A percentile compares a stretch with the other conserved stretches of the same genome.
Conservation (phyloP, 2,888 invertebrate species). For the Chaitophorus viminalis region DNA sequence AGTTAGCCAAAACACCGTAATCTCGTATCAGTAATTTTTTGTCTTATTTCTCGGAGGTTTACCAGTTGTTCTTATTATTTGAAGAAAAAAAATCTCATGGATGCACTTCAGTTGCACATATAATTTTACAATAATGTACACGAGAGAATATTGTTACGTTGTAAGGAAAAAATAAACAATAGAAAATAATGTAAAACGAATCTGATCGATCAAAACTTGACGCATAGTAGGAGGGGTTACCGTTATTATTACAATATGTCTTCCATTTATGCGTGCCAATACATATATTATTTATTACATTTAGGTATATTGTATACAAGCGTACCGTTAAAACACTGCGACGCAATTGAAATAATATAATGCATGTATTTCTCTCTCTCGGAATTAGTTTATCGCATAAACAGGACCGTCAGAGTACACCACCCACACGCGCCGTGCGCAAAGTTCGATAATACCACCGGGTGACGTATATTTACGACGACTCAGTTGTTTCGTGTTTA, state of each 20-base stretch:
- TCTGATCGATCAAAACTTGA: background rate
- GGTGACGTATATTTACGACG: background rate
- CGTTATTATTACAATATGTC: background rate
- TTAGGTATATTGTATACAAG: background rate
- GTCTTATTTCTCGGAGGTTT: too few relatives aligned
- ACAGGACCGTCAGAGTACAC: background rate
- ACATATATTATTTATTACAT: background rate
- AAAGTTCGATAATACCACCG: conserved; percentile 3
- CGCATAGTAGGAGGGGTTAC: background rate
- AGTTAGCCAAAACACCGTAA: too few relatives aligned
- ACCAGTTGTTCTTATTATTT: too few relatives aligned
- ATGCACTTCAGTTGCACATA: too few relatives aligned
- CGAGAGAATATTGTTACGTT: background rate
- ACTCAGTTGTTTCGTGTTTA: background rate
- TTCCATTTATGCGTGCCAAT: too few relatives aligned
- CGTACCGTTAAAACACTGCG: background rate
- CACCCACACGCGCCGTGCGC: background rate
- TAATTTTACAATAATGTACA: background rate
- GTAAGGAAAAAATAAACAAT: background rate
- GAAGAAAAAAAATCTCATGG: too few relatives aligned
- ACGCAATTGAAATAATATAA: background rate
- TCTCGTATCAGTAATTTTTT: too few relatives aligned
- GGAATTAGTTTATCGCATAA: background rate
- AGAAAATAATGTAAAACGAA: background rate
- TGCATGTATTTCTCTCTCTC: background rate